Conservation (phyloP, 2,113 vertebrate genomes). For the Gorsachius goisagi region DNA sequence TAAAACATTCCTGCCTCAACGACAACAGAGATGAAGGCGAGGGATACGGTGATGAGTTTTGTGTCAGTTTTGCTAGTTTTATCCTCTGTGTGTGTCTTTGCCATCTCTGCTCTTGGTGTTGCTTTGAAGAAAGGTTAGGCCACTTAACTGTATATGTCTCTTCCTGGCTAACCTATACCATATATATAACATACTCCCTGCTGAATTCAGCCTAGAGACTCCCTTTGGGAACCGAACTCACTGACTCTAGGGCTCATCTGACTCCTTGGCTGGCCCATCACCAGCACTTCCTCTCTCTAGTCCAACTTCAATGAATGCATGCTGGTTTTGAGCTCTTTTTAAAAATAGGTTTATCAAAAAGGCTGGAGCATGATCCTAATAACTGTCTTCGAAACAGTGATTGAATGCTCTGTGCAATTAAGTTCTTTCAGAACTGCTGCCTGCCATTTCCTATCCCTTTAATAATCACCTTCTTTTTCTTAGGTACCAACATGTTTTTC, state of each 20-base stretch:
- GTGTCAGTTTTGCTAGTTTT: neutral
- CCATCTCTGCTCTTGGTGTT: neutral
- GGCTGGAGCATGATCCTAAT: neutral
- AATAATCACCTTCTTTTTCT: constrained; percentile 21
- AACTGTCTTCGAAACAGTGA: constrained; percentile 9
- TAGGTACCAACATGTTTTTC: constrained; percentile 7
- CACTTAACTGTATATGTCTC: neutral
- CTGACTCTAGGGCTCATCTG: neutral
- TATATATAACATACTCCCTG: neutral
- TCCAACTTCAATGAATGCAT: neutral
- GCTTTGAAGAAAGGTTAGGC: neutral
- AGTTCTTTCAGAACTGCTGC: constrained; percentile 15
- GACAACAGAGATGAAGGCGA: neutral
- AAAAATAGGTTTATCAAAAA: neutral
- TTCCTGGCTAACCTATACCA: neutral
- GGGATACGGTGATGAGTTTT: neutral
- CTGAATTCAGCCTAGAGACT: neutral
- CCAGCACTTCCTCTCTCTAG: neutral
- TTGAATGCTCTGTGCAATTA: constrained; percentile 1
- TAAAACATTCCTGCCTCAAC: neutral
- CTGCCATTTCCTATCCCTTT: constrained; percentile 30
- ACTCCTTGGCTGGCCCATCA: neutral
- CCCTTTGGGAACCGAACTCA: neutral
- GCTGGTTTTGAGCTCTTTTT: constrained; percentile 4
- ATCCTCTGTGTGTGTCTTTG: neutral